Conservation (phyloP, 2,113 vertebrate genomes). For the Zosterops hypoxanthus region DNA sequence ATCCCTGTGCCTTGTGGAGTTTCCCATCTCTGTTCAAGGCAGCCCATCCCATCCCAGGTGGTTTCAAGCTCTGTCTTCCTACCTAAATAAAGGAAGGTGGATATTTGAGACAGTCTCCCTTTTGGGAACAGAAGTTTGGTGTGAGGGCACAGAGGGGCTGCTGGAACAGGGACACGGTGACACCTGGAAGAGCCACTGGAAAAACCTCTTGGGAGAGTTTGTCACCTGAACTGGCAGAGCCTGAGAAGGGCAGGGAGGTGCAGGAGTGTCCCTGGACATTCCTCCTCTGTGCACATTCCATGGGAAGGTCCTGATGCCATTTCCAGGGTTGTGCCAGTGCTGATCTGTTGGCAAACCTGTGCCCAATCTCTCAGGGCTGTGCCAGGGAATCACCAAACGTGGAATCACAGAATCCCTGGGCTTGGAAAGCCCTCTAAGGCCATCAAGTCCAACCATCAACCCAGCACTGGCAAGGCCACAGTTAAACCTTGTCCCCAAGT, state of each 20-base stretch:
- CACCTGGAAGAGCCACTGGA: not conserved
- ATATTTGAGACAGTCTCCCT: not conserved
- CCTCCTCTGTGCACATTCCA: rapidly evolving
- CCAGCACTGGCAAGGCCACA: not conserved
- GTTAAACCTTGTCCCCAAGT: not conserved
- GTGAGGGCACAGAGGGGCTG: not conserved
- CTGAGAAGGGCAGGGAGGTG: not conserved
- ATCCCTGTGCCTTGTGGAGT: not conserved
- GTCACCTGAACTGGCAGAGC: not conserved
- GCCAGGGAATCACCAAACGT: not conserved
- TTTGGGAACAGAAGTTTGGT: not conserved
- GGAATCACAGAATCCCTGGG: not conserved
- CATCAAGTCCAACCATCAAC: not conserved
- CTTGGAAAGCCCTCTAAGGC: not conserved
- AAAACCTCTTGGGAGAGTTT: not conserved
- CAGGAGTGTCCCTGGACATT: not conserved
- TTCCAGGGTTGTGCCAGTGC: rapidly evolving
- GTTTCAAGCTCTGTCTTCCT: not conserved
- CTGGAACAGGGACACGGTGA: not conserved
- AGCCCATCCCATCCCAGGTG: not conserved
- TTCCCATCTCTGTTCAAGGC: not conserved
- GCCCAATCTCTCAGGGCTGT: not conserved
- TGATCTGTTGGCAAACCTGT: not conserved
- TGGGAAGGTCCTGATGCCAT: not conserved
- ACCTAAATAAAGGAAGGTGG: not conserved